Evolutionary conservation across 2,888 invertebrate genomes (phyloP), one percentile per base, ranked within the genome.

Genomic region (Anorthoa munda): DNA sequence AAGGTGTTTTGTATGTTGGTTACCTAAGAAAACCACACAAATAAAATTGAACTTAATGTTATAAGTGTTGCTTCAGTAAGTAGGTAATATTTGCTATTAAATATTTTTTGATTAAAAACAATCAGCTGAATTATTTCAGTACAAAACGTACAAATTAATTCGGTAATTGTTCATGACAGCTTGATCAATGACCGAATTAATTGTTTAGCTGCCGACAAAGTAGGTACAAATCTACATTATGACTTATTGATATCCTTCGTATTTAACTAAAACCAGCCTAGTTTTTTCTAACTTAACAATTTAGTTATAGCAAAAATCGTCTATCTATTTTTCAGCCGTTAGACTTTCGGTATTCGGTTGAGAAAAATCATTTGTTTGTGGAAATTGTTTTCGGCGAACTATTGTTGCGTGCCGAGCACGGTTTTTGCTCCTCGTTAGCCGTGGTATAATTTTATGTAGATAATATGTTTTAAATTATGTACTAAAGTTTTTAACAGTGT

Each of bases 371-470:
- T 83, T 83, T 72, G 76, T 79, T 83, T 60, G 64, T 18, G 39
- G 64, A 69, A 83, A 76, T 76, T 76, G 66, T 72, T 79, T 83
- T 79, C 23, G 15, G 55, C 2, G 26, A 72, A 72, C 76, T 75
- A 72, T 72, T 79, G 66, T 65, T 55, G 63, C 61, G 53, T 69
- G 66, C 4, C 46, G 51, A 39, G 12, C 39, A 66, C 67, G 46
- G 59, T 55, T 82, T 72, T 66, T 60, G 61, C 75, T 84, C 77
- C 60, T 82, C 69, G 80, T 82, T 81, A 83, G 69, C 50, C 15
- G 9, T 39, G 21, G 23, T 46, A 31, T 21, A 55, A 69, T 60
- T 72, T 46, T 55, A 18, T 70, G 12, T 55, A 12, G 45, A 23
- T 45, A 26, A 23, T 45, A 26, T 53, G 21, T 3, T 45, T 23